Evolutionary conservation across 2,888 invertebrate species (phyloP).

Genomic region (Macrophya alboannulata): DNA sequence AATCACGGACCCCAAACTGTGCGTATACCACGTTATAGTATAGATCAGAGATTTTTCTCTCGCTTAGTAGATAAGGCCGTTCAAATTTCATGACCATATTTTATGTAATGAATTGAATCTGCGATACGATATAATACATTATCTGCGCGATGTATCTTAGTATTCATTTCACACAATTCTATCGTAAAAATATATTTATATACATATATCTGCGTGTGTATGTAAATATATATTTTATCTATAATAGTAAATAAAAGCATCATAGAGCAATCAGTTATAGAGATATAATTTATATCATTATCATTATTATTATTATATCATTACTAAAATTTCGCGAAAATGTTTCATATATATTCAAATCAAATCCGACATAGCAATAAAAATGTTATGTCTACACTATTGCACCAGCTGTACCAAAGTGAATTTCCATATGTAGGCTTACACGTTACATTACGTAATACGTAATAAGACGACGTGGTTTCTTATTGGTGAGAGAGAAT

Average conservation of each 20-base stretch:
- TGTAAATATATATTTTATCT: neutral
- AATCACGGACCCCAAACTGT: neutral
- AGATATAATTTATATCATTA: neutral
- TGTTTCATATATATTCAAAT: neutral
- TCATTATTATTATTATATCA: neutral
- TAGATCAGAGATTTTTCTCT: neutral
- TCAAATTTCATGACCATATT: neutral
- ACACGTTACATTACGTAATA: neutral
- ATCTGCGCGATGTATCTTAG: neutral
- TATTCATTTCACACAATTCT: neutral
- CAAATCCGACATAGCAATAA: neutral
- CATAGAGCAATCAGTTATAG: neutral
- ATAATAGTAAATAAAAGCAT: neutral
- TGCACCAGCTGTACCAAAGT: neutral
- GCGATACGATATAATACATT: neutral
- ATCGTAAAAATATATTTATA: neutral
- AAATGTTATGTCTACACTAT: neutral
- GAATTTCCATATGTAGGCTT: conserved; percentile 11
- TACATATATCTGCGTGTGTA: too few species aligned
- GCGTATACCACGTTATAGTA: neutral
- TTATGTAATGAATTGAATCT: neutral
- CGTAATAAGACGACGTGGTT: neutral
- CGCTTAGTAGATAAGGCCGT: neutral
- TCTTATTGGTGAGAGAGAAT: neutral
- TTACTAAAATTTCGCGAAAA: neutral